Conservation (phyloP, 2,888 invertebrate species). For the Catotricha subobsoleta region DNA sequence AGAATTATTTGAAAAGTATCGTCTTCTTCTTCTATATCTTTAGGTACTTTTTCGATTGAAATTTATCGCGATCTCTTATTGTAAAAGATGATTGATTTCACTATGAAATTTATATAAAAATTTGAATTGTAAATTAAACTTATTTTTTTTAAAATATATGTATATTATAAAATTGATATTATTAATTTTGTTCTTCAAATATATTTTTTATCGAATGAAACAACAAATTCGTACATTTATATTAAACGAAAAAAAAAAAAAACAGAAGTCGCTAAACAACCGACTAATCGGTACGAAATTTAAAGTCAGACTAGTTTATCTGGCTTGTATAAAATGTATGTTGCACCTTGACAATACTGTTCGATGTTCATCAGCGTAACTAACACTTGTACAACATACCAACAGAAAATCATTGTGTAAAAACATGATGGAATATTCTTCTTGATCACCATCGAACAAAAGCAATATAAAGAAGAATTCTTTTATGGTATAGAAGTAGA, state of each 20-base stretch:
- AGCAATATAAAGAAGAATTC: background rate
- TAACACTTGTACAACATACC: background rate
- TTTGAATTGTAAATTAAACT: too few relatives aligned
- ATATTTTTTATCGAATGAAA: background rate
- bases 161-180: too few relatives aligned
- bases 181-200: too few relatives aligned
- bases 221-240: background rate
- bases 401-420: background rate
- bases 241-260: conserved; percentile 1
- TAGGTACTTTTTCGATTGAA: too few relatives aligned
- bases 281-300: conserved; percentile 6
- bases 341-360: conserved; percentile 9
- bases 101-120: too few relatives aligned
- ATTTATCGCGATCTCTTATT: too few relatives aligned
- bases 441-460: background rate
- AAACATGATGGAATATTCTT: background rate
- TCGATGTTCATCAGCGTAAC: background rate
- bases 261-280: conserved; percentile 4
- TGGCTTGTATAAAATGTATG: conserved; percentile 4
- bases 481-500: background rate
- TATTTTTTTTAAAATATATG: too few relatives aligned
- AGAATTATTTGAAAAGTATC: too few relatives aligned
- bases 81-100: too few relatives aligned
- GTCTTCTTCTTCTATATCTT: too few relatives aligned
- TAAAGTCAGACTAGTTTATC: conserved; percentile 5